These are phyloP conservation scores for Rhabdomys dilectus DNA, from an alignment of 2,113 vertebrate genomes.

Conservation along the genomic window DNA sequence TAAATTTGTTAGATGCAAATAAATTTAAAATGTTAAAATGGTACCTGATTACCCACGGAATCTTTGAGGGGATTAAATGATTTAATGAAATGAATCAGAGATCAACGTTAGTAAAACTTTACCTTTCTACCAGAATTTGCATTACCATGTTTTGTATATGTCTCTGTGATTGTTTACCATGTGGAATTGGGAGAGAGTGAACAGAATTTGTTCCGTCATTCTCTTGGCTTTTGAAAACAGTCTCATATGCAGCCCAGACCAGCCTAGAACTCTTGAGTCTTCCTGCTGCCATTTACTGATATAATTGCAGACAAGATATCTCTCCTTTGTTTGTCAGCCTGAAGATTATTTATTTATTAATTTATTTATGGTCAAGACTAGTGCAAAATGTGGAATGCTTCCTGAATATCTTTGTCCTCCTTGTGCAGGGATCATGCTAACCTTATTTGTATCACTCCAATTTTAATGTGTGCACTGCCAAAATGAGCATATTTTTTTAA, in stretches of 20 bases:
- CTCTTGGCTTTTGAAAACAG: neutral
- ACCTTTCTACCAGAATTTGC: neutral
- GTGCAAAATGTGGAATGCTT: neutral
- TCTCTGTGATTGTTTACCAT: neutral
- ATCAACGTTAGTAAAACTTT: neutral
- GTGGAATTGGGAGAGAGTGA: neutral
- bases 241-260: neutral
- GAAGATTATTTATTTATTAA: too few relatives aligned
- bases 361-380: neutral
- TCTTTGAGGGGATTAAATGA: neutral
- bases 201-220: neutral
- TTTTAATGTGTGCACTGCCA: neutral
- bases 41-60: neutral
- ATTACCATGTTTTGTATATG: neutral
- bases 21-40: slow-evolving; percentile 10
- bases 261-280: neutral
- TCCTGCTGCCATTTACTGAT: neutral
- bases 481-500: neutral
- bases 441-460: neutral
- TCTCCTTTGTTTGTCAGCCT: neutral
- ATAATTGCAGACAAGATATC: neutral
- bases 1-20: slow-evolving; percentile 54
- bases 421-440: neutral
- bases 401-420: neutral
- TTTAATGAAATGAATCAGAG: neutral